Conservation (phyloP, 2,888 invertebrate species). For the Sesia apiformis region DNA sequence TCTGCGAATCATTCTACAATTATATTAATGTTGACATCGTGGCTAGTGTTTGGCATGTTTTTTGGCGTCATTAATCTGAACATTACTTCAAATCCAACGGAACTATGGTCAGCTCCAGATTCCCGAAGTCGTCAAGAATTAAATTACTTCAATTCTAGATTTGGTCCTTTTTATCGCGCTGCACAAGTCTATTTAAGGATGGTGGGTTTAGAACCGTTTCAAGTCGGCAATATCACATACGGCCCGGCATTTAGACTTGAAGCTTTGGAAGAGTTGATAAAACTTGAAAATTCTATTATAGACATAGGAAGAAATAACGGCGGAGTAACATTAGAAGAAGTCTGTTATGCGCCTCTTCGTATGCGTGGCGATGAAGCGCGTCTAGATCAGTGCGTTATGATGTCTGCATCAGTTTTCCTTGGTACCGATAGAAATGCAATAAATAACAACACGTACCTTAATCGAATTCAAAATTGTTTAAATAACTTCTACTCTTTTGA, state of each 20-base stretch:
- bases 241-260: slow-evolving; percentile 87
- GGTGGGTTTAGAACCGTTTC: slow-evolving; percentile 57
- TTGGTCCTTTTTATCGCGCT: slow-evolving; percentile 91
- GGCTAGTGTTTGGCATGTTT: slow-evolving; percentile 73
- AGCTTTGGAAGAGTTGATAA: slow-evolving; percentile 82
- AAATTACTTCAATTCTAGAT: slow-evolving; percentile 89
- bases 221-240: slow-evolving; percentile 65
- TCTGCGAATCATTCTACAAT: slow-evolving; percentile 80
- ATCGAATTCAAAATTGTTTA: slow-evolving; percentile 47
- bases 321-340: slow-evolving; percentile 60
- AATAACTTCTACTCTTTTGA: slow-evolving; percentile 47
- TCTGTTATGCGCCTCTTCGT: slow-evolving; percentile 90
- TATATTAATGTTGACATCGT: slow-evolving; percentile 77
- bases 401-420: slow-evolving; percentile 88
- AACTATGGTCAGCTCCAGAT: slow-evolving; percentile 92
- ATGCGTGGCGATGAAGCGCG: slow-evolving; percentile 73
- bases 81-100: slow-evolving; percentile 91
- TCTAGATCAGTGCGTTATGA: slow-evolving; percentile 82
- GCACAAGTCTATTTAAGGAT: slow-evolving; percentile 91
- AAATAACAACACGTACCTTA: slow-evolving; percentile 53
- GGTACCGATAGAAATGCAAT: slow-evolving; percentile 74
- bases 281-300: slow-evolving; percentile 79
- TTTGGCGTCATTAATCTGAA: slow-evolving; percentile 80
- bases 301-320: slow-evolving; percentile 72
- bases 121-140: slow-evolving; percentile 89